A percentile compares a stretch with the other conserved stretches of the same genome.
phyloP scores from a whole-genome alignment of 2,797 vertebrate species.

The Emydoidea blandingii region DNA sequence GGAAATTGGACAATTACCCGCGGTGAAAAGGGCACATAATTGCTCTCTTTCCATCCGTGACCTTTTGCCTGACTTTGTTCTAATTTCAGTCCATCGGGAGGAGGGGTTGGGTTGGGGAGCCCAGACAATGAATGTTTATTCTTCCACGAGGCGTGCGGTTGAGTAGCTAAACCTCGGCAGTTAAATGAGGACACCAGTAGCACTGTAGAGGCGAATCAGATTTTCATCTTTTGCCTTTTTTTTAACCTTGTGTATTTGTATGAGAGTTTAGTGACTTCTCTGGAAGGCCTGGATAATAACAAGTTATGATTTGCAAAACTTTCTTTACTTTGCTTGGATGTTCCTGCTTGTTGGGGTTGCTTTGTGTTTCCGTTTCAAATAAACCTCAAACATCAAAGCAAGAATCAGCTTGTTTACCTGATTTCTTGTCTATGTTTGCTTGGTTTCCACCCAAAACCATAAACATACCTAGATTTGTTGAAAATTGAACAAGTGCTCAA shows the following conservation, averaged over 20 bases:
- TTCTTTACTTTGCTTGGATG: background rate
- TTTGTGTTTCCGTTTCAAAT: accelerated
- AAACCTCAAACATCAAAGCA: accelerated
- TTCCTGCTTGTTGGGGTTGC: background rate
- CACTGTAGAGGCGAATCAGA: accelerated
- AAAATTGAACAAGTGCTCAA: background rate
- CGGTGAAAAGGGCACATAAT: background rate
- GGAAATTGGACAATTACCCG: background rate
- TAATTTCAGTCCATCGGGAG: background rate
- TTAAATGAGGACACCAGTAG: background rate
- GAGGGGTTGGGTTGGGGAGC: background rate
- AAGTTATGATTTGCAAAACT: accelerated
- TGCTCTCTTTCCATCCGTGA: background rate
- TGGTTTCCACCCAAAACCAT: background rate
- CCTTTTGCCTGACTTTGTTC: background rate
- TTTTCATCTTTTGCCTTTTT: accelerated
- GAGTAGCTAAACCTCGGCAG: background rate
- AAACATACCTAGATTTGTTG: accelerated
- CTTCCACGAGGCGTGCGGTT: background rate
- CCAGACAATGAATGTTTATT: background rate
- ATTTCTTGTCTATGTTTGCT: accelerated
- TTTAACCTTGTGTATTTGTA: accelerated
- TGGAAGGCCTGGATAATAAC: accelerated
- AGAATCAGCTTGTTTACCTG: background rate
- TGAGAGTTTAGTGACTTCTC: accelerated